Percentiles rank a stretch among this genome's conserved stretches.
phyloP scores from a whole-genome alignment of 2,113 vertebrate genomes.

The Engraulis encrasicolus region DNA sequence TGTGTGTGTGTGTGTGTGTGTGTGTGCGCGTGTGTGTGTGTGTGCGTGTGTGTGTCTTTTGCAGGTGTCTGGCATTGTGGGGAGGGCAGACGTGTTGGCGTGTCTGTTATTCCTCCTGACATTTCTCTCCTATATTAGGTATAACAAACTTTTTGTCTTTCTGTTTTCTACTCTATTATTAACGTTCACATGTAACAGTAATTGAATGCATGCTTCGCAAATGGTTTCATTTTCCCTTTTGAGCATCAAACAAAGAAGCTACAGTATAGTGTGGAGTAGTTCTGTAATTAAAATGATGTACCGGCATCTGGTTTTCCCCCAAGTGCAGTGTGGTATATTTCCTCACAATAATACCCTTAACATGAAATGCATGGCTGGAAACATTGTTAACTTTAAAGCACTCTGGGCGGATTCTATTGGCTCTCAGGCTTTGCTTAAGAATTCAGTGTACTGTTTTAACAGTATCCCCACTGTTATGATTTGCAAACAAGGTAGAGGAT shows the following conservation, averaged over 20 bases:
- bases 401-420: not conserved
- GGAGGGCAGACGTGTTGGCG: slow-evolving; percentile 92
- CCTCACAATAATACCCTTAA: not conserved
- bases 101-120: slow-evolving; percentile 92
- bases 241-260: not conserved
- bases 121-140: slow-evolving; percentile 96
- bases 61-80: slow-evolving; percentile 96
- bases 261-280: not conserved
- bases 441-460: not conserved
- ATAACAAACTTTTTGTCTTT: slow-evolving; percentile 43
- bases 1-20: too few species aligned
- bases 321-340: not conserved
- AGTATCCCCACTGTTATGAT: not conserved
- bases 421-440: slow-evolving; percentile 1
- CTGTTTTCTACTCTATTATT: too few species aligned
- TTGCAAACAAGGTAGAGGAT: not conserved
- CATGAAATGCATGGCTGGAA: not conserved
- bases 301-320: too few species aligned
- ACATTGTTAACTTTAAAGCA: not conserved
- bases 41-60: slow-evolving; percentile 52
- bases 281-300: not conserved
- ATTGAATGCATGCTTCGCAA: not conserved
- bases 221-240: not conserved
- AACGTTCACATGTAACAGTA: not conserved
- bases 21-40: slow-evolving; percentile 44